Percentiles rank a stretch among this genome's conserved stretches.
Evolutionary conservation across 2,797 vertebrate genomes (phyloP).

Genomic region (Erpetoichthys calabaricus): DNA sequence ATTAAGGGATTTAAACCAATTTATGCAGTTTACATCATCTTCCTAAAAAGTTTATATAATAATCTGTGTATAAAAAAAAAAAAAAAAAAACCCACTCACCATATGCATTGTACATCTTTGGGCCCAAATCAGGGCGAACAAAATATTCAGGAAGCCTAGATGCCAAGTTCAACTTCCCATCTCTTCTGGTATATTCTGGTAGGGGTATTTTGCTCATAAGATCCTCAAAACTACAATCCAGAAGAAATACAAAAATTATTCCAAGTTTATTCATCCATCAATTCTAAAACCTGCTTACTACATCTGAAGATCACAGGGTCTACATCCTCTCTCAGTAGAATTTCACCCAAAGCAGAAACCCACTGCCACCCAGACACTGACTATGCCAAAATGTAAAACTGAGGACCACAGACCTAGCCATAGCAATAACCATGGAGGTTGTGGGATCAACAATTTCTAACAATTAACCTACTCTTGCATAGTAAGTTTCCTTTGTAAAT

Average conservation of each 20-base stretch:
- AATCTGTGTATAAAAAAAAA: background rate
- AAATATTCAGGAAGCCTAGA: slow-evolving; percentile 54
- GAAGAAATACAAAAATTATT: slow-evolving; percentile 3
- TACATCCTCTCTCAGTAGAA: too few relatives aligned
- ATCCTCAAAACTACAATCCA: slow-evolving; percentile 48
- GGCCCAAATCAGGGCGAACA: slow-evolving; percentile 53
- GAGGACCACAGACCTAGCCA: too few relatives aligned
- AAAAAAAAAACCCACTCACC: slow-evolving; percentile 35
- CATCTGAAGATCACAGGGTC: too few relatives aligned
- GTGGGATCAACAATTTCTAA: too few relatives aligned
- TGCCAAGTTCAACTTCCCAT: slow-evolving; percentile 54
- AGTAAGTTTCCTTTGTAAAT: too few relatives aligned
- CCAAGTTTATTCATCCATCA: too few relatives aligned
- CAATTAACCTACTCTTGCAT: too few relatives aligned
- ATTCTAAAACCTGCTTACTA: too few relatives aligned
- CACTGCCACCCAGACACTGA: too few relatives aligned
- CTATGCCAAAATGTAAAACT: too few relatives aligned
- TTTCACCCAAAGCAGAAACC: too few relatives aligned
- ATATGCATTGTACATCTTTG: slow-evolving; percentile 62
- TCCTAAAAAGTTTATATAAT: background rate
- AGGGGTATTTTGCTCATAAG: slow-evolving; percentile 57
- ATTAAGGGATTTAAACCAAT: background rate
- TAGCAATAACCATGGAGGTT: too few relatives aligned
- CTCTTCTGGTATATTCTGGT: slow-evolving; percentile 55
- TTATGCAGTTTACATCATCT: background rate